Conservation (phyloP, 2,888 invertebrate species). For the Melinaea menophilus region DNA sequence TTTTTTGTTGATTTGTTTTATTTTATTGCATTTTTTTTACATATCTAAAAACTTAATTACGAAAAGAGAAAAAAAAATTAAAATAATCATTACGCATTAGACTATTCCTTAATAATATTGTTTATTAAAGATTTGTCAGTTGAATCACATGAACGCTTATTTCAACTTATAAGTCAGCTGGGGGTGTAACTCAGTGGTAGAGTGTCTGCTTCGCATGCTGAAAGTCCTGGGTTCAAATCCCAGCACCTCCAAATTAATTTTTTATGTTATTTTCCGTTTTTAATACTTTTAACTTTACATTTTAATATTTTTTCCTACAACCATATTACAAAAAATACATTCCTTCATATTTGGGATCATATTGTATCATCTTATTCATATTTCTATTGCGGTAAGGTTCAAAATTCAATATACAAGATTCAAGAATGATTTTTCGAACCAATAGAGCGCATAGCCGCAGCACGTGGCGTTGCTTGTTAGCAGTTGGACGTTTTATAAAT, state of each 20-base stretch:
- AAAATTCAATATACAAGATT: conserved; percentile 1
- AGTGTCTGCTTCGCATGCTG: conserved; percentile 83
- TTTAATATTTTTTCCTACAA: not conserved
- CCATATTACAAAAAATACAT: not conserved
- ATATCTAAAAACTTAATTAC: too few relatives aligned
- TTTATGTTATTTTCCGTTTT: conserved; percentile 28
- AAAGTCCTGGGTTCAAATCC: conserved; percentile 83
- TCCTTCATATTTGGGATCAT: too few relatives aligned
- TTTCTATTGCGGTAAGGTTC: not conserved
- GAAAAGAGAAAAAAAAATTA: too few relatives aligned
- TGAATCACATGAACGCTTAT: not conserved
- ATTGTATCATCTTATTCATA: too few relatives aligned
- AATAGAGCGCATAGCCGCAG: conserved; percentile 49
- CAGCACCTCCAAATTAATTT: conserved; percentile 73
- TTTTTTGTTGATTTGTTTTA: too few relatives aligned
- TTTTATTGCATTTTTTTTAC: too few relatives aligned
- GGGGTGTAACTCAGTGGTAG: conserved; percentile 77
- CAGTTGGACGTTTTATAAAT: conserved; percentile 19
- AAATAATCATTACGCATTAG: too few relatives aligned
- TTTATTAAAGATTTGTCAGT: too few relatives aligned
- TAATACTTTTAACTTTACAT: not conserved
- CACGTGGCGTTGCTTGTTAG: conserved; percentile 42
- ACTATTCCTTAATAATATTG: too few relatives aligned
- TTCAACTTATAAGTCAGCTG: conserved; percentile 25
- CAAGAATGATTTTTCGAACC: conserved; percentile 43